Base-by-base conservation (phyloP, 1,140 invertebrate genomes). In the Macrotrachela quadricornifera region DNA sequence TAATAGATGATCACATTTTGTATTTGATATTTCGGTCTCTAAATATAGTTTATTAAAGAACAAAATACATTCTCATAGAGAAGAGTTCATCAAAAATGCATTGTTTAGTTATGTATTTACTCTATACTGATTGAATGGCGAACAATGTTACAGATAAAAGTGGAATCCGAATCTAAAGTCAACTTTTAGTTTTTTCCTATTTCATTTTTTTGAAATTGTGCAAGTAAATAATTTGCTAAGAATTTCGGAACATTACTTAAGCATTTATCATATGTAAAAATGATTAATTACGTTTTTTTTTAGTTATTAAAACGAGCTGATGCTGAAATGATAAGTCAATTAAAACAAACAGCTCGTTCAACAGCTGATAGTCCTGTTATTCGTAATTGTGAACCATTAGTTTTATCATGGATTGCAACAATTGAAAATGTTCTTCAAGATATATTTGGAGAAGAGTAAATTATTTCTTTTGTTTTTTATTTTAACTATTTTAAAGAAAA, bases 291-390 rank as follows among this genome's bases (percentile, higher is more conserved):
- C n/a, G n/a, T 18, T 15, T 12, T 49, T 30, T 39, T 42, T 2
- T 55, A 70, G 68, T 63, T 70, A 60, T 50, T 70, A 38, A 63
- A 62, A 54, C 62, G 64, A 44, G 65, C 66, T 49, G 66, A 68
- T 46, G 62, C 63, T 57, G 56, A 67, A 37, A 57, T 65, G 8
- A 54, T 65, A 49, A 62, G 64, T 61, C 66, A 70, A 44, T 68
- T 68, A 58, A 68, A 70, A 55, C 63, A 63, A 49, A 64, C 67
- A 41, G 21, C 8, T 4, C 61, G 64, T 45, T 64, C 65, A 30
- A 64, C 64, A 15, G 47, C 65, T 12, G 68, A 70, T 54, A 59
- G 59, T 21, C 56, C 60, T 30, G 54, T 70, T 18, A 67, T 70
- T 17, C 50, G 56, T 54, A 61, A 68, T 40, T 70, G 68, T 61